These are phyloP conservation scores for Eubucco bourcierii DNA, from an alignment of 2,113 vertebrate genomes.

Conservation along the genomic window DNA sequence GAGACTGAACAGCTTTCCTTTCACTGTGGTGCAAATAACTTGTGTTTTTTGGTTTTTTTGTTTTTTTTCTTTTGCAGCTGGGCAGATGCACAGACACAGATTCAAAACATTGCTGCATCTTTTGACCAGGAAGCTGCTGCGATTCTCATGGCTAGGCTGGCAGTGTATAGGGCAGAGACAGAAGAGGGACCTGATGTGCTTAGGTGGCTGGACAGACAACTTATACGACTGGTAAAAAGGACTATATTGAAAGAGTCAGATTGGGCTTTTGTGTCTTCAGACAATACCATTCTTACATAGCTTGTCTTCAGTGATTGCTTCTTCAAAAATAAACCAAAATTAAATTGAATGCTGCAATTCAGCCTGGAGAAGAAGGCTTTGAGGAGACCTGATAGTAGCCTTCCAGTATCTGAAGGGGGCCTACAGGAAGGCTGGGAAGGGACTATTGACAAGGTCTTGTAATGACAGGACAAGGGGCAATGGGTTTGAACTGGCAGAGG, in stretches of 20 bases:
- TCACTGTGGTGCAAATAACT: neutral
- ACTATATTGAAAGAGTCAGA: neutral
- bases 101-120: constrained; percentile 94
- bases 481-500: too few relatives aligned
- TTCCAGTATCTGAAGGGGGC: too few relatives aligned
- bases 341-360: neutral
- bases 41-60: too few relatives aligned
- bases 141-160: constrained; percentile 94
- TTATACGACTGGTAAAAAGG: constrained; percentile 89
- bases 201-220: constrained; percentile 93
- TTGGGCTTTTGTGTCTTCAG: neutral
- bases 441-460: too few relatives aligned
- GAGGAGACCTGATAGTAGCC: too few relatives aligned
- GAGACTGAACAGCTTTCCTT: neutral
- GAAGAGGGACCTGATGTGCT: constrained; percentile 97
- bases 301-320: neutral
- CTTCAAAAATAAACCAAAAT: neutral
- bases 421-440: too few relatives aligned
- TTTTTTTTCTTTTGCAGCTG: constrained; percentile 78
- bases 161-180: constrained; percentile 92
- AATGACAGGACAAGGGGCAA: too few relatives aligned
- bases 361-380: too few relatives aligned
- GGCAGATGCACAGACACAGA: constrained; percentile 96
- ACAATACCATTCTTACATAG: neutral
- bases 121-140: constrained; percentile 97